Evolutionary conservation across 2,888 invertebrate species (phyloP).

Genomic region (Lasioglossum vierecki): DNA sequence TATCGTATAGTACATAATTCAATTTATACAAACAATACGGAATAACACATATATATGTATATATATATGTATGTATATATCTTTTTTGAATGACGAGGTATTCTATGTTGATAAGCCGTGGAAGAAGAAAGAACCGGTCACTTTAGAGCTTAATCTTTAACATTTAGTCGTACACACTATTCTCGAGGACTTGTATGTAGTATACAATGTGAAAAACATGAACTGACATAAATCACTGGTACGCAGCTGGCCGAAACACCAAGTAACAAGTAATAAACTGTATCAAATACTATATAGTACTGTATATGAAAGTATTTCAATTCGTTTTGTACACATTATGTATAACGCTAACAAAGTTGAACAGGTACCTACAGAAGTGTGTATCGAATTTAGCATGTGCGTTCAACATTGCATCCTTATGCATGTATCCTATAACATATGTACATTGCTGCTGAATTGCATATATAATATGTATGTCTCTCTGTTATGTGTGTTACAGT

Average conservation of each 20-base stretch:
- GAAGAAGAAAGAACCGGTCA: slow-evolving; percentile 1
- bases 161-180: slow-evolving; percentile 15
- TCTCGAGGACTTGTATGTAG: background rate
- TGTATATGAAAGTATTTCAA: slow-evolving; percentile 3
- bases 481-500: background rate
- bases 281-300: slow-evolving; percentile 9
- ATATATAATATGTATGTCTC: background rate
- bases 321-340: slow-evolving; percentile 19
- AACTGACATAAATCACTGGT: slow-evolving; percentile 1
- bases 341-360: slow-evolving; percentile 23
- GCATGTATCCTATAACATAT: background rate
- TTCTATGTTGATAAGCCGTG: slow-evolving; percentile 13
- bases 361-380: slow-evolving; percentile 31
- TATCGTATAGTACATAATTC: slow-evolving; percentile 31
- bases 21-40: slow-evolving; percentile 40
- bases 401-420: slow-evolving; percentile 17
- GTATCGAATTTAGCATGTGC: slow-evolving; percentile 44
- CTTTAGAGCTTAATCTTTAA: slow-evolving; percentile 4
- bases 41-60: slow-evolving; percentile 20
- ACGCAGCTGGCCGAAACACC: background rate
- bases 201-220: slow-evolving; percentile 2
- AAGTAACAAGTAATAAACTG: slow-evolving; percentile 14
- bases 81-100: slow-evolving; percentile 30
- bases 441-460: background rate
- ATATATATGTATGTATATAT: background rate